These are phyloP conservation scores for Caenorhabditis zanzibari DNA, from an alignment of 2,888 invertebrate species.

Conservation along the genomic window DNA sequence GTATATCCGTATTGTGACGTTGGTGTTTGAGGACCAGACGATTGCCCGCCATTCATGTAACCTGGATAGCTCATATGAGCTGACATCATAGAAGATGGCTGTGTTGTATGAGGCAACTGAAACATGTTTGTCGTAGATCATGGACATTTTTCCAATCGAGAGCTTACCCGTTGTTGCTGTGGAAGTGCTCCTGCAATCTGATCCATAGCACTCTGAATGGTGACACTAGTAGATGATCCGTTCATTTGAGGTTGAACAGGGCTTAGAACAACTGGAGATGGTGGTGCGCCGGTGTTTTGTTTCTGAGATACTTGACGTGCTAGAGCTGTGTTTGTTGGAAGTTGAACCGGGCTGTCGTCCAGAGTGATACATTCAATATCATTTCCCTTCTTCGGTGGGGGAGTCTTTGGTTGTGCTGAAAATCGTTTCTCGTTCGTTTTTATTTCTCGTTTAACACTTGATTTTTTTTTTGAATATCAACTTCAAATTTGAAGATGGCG, in stretches of 20 bases:
- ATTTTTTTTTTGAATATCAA: neutral
- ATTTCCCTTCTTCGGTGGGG: neutral
- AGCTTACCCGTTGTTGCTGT: neutral
- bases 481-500: conserved; percentile 1
- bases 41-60: conserved; percentile 27
- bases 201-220: neutral
- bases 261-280: neutral
- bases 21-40: conserved; percentile 21
- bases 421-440: no score
- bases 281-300: neutral
- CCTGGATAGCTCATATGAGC: neutral
- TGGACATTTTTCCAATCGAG: no score
- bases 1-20: conserved; percentile 33
- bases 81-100: conserved; percentile 7
- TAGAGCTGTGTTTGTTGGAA: neutral
- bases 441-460: no score
- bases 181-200: neutral
- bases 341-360: neutral
- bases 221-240: neutral
- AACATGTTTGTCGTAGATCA: neutral
- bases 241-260: neutral
- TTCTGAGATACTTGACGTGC: neutral
- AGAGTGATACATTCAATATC: neutral
- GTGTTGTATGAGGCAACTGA: conserved; percentile 15
- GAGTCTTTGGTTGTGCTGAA: neutral